Conservation (phyloP, 2,113 vertebrate species). For the Acinonyx jubatus region DNA sequence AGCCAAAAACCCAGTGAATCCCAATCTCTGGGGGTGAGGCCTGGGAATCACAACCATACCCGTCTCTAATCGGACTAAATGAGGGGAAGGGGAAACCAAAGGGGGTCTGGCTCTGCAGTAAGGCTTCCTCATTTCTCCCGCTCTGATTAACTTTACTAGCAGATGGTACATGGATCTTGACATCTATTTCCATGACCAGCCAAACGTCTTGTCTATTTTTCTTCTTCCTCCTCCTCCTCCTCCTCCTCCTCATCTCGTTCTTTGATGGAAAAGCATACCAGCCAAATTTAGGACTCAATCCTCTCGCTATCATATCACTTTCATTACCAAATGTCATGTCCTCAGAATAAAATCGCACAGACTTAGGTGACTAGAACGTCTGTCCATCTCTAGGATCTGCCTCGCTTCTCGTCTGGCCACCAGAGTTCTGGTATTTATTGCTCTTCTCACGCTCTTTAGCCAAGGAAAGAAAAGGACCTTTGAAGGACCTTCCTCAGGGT, state of each 20-base stretch:
- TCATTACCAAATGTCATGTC: not conserved
- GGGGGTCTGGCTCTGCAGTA: not conserved
- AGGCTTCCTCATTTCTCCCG: not conserved
- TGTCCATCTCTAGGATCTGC: not conserved
- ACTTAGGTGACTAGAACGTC: not conserved
- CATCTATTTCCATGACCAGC: slow-evolving; percentile 25
- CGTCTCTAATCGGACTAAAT: not conserved
- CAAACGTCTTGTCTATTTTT: not conserved
- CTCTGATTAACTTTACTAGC: slow-evolving; percentile 43
- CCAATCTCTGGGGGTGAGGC: not conserved
- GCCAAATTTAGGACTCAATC: not conserved
- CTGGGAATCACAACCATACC: not conserved
- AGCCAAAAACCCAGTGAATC: not conserved
- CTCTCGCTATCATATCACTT: not conserved
- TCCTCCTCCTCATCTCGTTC: not conserved
- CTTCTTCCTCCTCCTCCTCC: not conserved
- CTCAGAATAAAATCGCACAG: not conserved
- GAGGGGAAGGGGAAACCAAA: not conserved
- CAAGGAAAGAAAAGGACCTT: not conserved
- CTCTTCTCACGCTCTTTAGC: not conserved
- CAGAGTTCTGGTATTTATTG: not conserved
- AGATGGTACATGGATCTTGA: slow-evolving; percentile 5
- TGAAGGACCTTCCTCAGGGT: not conserved
- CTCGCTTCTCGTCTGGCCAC: not conserved
- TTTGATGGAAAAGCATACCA: not conserved